Conservation (phyloP, 2,797 vertebrate genomes). For the Serranus cabrilla region DNA sequence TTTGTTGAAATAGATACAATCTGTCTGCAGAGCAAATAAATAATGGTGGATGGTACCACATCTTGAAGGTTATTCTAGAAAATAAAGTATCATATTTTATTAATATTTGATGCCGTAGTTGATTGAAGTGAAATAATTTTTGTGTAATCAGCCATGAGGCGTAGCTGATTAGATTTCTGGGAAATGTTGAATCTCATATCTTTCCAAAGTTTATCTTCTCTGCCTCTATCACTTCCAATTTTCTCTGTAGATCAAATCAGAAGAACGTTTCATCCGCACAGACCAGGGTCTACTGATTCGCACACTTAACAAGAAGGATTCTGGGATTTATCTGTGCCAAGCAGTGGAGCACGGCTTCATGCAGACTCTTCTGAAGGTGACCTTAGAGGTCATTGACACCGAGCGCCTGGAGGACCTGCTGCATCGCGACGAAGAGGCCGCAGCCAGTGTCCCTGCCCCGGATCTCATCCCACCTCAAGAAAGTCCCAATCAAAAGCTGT, state of each 20-base stretch:
- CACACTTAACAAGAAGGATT: slow-evolving; percentile 90
- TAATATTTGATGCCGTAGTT: background rate
- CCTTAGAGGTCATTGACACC: slow-evolving; percentile 93
- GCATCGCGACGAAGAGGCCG: slow-evolving; percentile 88
- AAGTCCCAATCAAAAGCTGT: slow-evolving; percentile 92
- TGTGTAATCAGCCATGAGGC: background rate
- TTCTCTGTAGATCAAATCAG: slow-evolving; percentile 87
- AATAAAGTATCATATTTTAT: slow-evolving; percentile 8
- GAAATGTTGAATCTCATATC: slow-evolving; percentile 16
- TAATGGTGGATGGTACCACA: background rate
- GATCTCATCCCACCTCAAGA: slow-evolving; percentile 87
- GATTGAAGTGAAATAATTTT: slow-evolving; percentile 1
- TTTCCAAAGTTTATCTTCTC: slow-evolving; percentile 3
- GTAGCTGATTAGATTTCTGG: background rate
- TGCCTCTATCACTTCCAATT: slow-evolving; percentile 8
- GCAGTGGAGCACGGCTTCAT: slow-evolving; percentile 98
- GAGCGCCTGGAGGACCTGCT: slow-evolving; percentile 94
- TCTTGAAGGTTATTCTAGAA: slow-evolving; percentile 1
- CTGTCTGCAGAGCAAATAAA: background rate
- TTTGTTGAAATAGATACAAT: slow-evolving; percentile 16
- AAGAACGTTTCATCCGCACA: slow-evolving; percentile 91
- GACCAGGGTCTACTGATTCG: slow-evolving; percentile 96
- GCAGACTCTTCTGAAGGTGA: slow-evolving; percentile 94
- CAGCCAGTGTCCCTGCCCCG: slow-evolving; percentile 76
- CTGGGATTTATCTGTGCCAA: slow-evolving; percentile 94